These are phyloP conservation scores for Tachysurus vachellii DNA, from an alignment of 2,113 vertebrate genomes.

Conservation along the genomic window DNA sequence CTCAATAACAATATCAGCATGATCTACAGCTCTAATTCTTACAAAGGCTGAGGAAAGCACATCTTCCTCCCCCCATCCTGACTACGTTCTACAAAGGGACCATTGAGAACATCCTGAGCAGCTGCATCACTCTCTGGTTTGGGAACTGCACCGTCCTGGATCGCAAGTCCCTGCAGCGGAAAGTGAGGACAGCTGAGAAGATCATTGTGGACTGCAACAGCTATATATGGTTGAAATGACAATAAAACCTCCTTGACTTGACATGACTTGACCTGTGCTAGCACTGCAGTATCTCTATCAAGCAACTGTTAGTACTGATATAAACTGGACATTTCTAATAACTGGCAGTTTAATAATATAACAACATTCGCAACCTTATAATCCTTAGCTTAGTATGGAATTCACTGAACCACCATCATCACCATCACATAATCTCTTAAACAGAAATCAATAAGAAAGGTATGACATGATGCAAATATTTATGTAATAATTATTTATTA, in stretches of 20 bases:
- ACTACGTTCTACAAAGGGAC: too few relatives aligned
- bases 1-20: not conserved
- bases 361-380: not conserved
- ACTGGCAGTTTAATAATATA: not conserved
- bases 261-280: not conserved
- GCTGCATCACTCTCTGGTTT: too few relatives aligned
- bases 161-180: too few relatives aligned
- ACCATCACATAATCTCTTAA: not conserved
- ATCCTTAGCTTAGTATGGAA: not conserved
- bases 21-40: not conserved
- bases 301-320: not conserved
- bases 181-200: too few relatives aligned
- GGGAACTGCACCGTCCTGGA: too few relatives aligned
- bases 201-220: too few relatives aligned
- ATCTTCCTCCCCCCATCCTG: too few relatives aligned
- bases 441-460: not conserved
- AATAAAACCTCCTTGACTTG: too few relatives aligned
- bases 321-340: not conserved
- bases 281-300: not conserved
- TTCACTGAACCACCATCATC: not conserved
- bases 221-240: too few relatives aligned
- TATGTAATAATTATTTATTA: conserved; percentile 19
- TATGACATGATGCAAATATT: not conserved
- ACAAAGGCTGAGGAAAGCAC: too few relatives aligned
- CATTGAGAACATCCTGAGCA: too few relatives aligned